Evolutionary conservation across 2,797 vertebrate species (phyloP), one percentile per base, ranked within the genome.

Genomic region (Tarsius wallacei): DNA sequence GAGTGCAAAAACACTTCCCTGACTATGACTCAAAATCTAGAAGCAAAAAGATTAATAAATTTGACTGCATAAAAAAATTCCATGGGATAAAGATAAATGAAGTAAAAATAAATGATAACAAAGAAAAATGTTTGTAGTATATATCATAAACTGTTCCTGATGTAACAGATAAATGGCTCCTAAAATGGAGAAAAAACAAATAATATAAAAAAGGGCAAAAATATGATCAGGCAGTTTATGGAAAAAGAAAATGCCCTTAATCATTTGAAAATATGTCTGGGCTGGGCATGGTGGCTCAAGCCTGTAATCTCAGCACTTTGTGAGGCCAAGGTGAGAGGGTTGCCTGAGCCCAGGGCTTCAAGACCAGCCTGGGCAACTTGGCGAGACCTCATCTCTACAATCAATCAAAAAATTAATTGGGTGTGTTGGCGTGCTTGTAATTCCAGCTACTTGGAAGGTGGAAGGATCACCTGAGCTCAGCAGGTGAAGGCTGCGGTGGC

Each of bases 1-100:
- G 51, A 59, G n/a, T 31, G 22, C 8, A 78, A 53, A 59, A 77
- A 83, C 59, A 77, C 15, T 82, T 84, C 33, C n/a, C 70, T 42
- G 28, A 55, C 15, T 49, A 21, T 91, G n/a, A 68, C 70, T 82
- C n/a, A 83, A 81, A 93, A 82, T 33, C 57, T 74, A 87, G 89
- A 74, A 63, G 17, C 22, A 81, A 81, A 66, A 91, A 64, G n/a
- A 80, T n/a, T 78, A 57, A 61, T 64, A 47, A 86, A 86, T 81
- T 86, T 86, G 53, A 53, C 8, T 36, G 33, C 28, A 81, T n/a
- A 61, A 81, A n/a, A 42, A 53, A 28, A 36, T 28, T 61, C 26
- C 55, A 86, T 14, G n/a, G 66, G 26, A 86, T 59, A 91, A 73
- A 66, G 61, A 91, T 15, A 66, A 87, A 47, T 19, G 33, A 57